Percentiles rank a stretch among this genome's conserved stretches.
phyloP scores from a whole-genome alignment of 2,888 invertebrate genomes.

The Empis livida region DNA sequence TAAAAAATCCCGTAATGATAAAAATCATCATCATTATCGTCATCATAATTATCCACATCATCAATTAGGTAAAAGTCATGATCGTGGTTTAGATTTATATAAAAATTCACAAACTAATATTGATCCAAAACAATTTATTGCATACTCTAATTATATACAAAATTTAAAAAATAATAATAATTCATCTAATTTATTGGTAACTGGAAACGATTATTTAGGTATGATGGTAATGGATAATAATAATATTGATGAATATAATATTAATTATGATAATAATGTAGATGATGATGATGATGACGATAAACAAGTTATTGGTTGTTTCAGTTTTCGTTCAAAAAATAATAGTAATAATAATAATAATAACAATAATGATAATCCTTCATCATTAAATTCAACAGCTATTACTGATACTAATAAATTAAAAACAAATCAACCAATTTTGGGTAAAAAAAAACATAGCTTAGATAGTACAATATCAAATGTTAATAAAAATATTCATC shows the following conservation, averaged over 20 bases:
- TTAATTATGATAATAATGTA: conserved; percentile 10
- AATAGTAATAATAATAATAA: conserved; percentile 11
- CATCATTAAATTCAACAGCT: neutral
- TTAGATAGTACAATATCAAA: conserved; percentile 28
- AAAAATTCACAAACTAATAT: conserved; percentile 9
- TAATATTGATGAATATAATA: conserved; percentile 5
- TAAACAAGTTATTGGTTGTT: conserved; percentile 25
- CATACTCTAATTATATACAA: neutral
- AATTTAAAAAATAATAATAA: conserved; percentile 2
- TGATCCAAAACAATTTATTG: too few relatives aligned
- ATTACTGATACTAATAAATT: neutral
- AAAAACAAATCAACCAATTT: neutral
- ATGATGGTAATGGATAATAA: conserved; percentile 10
- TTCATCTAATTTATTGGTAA: conserved; percentile 12
- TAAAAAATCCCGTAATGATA: conserved; percentile 10
- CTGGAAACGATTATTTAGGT: conserved; percentile 8
- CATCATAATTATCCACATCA: conserved; percentile 7
- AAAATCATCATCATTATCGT: neutral
- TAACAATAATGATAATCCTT: conserved; percentile 4
- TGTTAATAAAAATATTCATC: neutral
- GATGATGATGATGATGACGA: conserved; percentile 22
- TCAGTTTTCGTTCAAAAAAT: conserved; percentile 22
- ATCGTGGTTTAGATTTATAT: conserved; percentile 27
- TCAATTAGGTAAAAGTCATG: conserved; percentile 26
- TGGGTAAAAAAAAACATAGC: conserved; percentile 29